Evolutionary conservation across 2,888 invertebrate species (phyloP), one percentile per base, ranked within the genome.

Genomic region (Argyresthia goedartella): DNA sequence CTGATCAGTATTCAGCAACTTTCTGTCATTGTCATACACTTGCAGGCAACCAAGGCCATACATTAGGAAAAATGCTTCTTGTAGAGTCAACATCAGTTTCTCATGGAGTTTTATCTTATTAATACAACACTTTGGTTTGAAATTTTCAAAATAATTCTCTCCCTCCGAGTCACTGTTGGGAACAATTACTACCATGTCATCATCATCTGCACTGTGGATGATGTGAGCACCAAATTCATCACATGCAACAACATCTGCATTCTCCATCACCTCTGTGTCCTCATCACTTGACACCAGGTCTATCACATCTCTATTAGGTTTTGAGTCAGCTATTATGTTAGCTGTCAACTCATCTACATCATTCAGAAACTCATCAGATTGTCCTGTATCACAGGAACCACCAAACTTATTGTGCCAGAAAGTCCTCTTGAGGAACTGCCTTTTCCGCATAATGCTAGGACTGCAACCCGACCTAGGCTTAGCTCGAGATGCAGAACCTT

Each of bases 11-110:
- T 70, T 78, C 4, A 94, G 64, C 49, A 81, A 55, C 52, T 79
- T 78, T 16, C 88, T 87, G 49, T 88, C 71, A 52, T 81, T 64
- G 64, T 90, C 81, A 16, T 85, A 66, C 51, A 95, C 82, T 66
- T 90, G 85, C 48, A 95, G 76, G 62, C 92, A 91, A 35, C 91
- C 90, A 14, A 95, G 69, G 11, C 88, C 91, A 67, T 88, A 90
- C 42, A 88, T 76, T 16, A 95, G 78, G 59, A 95, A 94, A 66
- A 93, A 93, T 1, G 94, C 91, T 79, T 96, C 95, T 73, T 94
- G 93, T 50, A 91, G 81, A 1, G 90, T 88, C n/a, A 95, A 74
- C 65, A 91, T 87, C 6, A 94, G 73, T 16, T 88, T 89, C 77
- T 94, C 93, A 51, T 79, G 76, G 1, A 91, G 61, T 54, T 88